These are phyloP conservation scores for Oncorhynchus mykiss DNA, from an alignment of 2,113 vertebrate genomes.

Conservation along the genomic window DNA sequence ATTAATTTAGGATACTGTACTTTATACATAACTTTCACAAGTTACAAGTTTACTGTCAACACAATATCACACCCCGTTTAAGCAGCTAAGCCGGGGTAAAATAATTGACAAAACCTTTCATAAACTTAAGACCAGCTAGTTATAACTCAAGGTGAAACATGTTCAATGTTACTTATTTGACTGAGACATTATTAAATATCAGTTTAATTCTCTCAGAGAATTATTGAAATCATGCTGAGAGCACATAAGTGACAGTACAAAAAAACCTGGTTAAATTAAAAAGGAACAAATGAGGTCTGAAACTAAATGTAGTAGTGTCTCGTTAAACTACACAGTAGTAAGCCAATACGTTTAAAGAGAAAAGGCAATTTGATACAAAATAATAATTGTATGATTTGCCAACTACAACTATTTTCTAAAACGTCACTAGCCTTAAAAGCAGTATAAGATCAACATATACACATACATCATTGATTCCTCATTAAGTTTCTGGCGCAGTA, in stretches of 20 bases:
- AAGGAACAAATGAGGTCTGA: slow-evolving; percentile 39
- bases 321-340: slow-evolving; percentile 82
- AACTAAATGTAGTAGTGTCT: slow-evolving; percentile 60
- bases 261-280: slow-evolving; percentile 68
- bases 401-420: slow-evolving; percentile 56
- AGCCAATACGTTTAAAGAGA: slow-evolving; percentile 69
- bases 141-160: slow-evolving; percentile 61
- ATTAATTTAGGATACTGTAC: slow-evolving; percentile 57
- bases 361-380: slow-evolving; percentile 55
- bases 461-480: slow-evolving; percentile 33
- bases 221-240: slow-evolving; percentile 91
- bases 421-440: slow-evolving; percentile 54
- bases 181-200: slow-evolving; percentile 79
- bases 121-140: slow-evolving; percentile 37
- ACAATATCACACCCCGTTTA: slow-evolving; percentile 67
- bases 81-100: slow-evolving; percentile 51
- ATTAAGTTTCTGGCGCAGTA: slow-evolving; percentile 23
- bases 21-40: slow-evolving; percentile 77
- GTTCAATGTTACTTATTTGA: slow-evolving; percentile 60
- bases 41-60: slow-evolving; percentile 73
- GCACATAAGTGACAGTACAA: slow-evolving; percentile 87
- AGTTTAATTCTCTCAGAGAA: slow-evolving; percentile 95
- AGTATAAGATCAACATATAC: slow-evolving; percentile 48
- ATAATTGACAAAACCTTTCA: slow-evolving; percentile 57
- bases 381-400: slow-evolving; percentile 43